phyloP scores from a whole-genome alignment of 1,140 invertebrate species.

The Spodoptera frugiperda region DNA sequence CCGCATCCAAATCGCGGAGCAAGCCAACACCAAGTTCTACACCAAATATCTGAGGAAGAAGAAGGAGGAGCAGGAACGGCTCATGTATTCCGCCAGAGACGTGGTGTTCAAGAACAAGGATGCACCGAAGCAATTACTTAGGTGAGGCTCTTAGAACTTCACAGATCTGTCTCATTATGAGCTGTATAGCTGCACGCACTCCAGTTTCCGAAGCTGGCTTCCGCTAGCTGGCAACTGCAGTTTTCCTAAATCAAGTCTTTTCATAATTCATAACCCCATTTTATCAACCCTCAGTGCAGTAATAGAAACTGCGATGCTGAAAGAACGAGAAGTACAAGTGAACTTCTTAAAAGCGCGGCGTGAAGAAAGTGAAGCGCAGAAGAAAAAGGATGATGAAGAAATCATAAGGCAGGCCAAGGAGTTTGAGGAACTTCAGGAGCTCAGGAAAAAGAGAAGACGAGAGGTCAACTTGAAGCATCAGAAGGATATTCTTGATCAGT shows the following conservation, averaged over 20 bases:
- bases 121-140: slow-evolving; percentile 76
- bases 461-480: slow-evolving; percentile 75
- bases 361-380: slow-evolving; percentile 63
- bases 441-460: slow-evolving; percentile 64
- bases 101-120: slow-evolving; percentile 82
- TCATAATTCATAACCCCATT: no score
- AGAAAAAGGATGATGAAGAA: slow-evolving; percentile 69
- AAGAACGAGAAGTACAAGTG: slow-evolving; percentile 77
- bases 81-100: slow-evolving; percentile 78
- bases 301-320: slow-evolving; percentile 77
- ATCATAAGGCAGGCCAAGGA: slow-evolving; percentile 71
- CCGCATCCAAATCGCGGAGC: slow-evolving; percentile 69
- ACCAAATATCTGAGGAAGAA: slow-evolving; percentile 71
- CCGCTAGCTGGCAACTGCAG: background rate
- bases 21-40: slow-evolving; percentile 77
- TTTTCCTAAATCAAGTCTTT: no score
- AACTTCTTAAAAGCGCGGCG: slow-evolving; percentile 73
- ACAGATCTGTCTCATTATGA: background rate
- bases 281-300: slow-evolving; percentile 69
- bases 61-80: slow-evolving; percentile 69
- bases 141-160: slow-evolving; percentile 55
- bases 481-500: slow-evolving; percentile 76
- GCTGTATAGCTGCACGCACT: no score
- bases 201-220: background rate
- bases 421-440: slow-evolving; percentile 70